Evolutionary conservation across 2,797 vertebrate species (phyloP).

Genomic region (Danio jaintianensis): DNA sequence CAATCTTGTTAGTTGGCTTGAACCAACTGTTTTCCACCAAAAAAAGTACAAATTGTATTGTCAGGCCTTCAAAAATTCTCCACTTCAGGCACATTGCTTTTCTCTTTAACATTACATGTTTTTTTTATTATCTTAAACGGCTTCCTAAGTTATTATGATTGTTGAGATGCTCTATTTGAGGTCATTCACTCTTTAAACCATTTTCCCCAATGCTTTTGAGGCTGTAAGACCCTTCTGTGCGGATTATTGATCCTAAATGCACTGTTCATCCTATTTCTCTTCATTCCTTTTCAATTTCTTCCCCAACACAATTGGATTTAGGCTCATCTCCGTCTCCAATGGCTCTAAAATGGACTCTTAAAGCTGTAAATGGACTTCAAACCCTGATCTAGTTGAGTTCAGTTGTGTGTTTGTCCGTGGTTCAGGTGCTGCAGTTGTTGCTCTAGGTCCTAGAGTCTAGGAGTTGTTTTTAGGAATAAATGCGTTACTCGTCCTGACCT

Average conservation of each 20-base stretch:
- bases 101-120: not conserved
- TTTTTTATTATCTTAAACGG: not conserved
- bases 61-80: not conserved
- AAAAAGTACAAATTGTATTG: not conserved
- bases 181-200: not conserved
- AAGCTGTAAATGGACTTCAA: not conserved
- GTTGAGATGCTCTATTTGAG: not conserved
- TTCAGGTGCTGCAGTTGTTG: not conserved
- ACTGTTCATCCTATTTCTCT: not conserved
- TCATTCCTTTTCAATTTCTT: not conserved
- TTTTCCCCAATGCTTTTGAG: not conserved
- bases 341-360: not conserved
- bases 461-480: not conserved
- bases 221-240: not conserved
- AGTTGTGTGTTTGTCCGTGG: not conserved
- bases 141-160: not conserved
- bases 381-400: not conserved
- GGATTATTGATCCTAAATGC: not conserved
- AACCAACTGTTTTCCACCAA: no score
- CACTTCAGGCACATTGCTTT: not conserved
- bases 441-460: no score
- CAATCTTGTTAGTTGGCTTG: not conserved
- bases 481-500: conserved; percentile 63
- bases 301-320: not conserved
- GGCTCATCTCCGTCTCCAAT: not conserved